Percentiles rank a stretch among this genome's conserved stretches.
phyloP scores from a whole-genome alignment of 2,113 vertebrate species.

The Sinocyclocheilus rhinocerous region DNA sequence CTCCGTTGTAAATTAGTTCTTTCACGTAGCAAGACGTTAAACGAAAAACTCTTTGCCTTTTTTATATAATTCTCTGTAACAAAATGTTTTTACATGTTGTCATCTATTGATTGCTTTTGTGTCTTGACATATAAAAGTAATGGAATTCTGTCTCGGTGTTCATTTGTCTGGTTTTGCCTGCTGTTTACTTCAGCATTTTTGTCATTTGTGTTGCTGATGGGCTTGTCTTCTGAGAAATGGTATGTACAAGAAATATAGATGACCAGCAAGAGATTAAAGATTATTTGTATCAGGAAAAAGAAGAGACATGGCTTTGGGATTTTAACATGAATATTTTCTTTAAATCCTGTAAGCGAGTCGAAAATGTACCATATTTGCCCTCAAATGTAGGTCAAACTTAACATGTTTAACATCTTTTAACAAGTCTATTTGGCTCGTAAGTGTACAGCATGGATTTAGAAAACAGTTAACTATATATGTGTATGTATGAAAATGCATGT shows the following conservation, averaged over 20 bases:
- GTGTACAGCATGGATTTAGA: no score
- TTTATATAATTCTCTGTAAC: slow-evolving; percentile 70
- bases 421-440: no score
- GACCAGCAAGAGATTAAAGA: slow-evolving; percentile 38
- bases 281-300: slow-evolving; percentile 33
- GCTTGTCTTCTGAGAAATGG: slow-evolving; percentile 21
- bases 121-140: slow-evolving; percentile 70
- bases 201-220: background rate
- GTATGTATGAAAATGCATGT: no score
- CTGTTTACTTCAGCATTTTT: background rate
- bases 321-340: background rate
- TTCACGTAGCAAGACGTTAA: slow-evolving; percentile 66
- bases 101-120: slow-evolving; percentile 70
- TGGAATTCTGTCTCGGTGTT: slow-evolving; percentile 59
- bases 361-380: background rate
- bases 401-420: no score
- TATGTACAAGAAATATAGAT: slow-evolving; percentile 29
- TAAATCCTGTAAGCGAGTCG: slow-evolving; percentile 47
- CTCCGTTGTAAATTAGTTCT: slow-evolving; percentile 72
- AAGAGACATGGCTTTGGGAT: slow-evolving; percentile 21
- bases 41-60: slow-evolving; percentile 58
- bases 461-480: no score
- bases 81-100: slow-evolving; percentile 71
- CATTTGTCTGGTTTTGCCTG: slow-evolving; percentile 31
- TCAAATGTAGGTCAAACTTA: no score